A percentile compares a stretch with the other conserved stretches of the same genome.
phyloP scores from a whole-genome alignment of 2,888 invertebrate genomes.

The Gnatocerus cornutus region DNA sequence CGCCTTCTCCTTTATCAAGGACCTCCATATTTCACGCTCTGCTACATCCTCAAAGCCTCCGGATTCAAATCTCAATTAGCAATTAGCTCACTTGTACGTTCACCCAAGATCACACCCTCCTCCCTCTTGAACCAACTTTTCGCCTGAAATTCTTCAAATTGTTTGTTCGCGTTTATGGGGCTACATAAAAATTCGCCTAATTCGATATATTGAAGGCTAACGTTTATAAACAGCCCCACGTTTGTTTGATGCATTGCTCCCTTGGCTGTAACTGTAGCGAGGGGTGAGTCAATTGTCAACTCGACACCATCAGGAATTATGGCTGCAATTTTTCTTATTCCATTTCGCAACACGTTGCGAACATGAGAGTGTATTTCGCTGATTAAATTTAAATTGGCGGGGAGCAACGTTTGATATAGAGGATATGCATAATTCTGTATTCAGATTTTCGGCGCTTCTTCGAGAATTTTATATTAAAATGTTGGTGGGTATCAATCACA shows the following conservation, averaged over 20 bases:
- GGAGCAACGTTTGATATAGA: slow-evolving; percentile 16
- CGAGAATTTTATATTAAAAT: slow-evolving; percentile 5
- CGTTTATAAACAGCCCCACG: slow-evolving; percentile 34
- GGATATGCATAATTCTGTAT: not conserved
- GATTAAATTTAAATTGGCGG: slow-evolving; percentile 65
- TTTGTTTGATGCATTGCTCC: slow-evolving; percentile 68
- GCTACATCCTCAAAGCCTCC: slow-evolving; percentile 63
- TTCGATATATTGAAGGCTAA: slow-evolving; percentile 34
- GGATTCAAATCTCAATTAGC: slow-evolving; percentile 69
- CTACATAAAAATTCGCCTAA: slow-evolving; percentile 30
- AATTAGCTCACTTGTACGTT: slow-evolving; percentile 68
- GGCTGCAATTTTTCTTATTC: slow-evolving; percentile 68
- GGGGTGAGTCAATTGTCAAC: slow-evolving; percentile 69
- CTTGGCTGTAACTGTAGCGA: slow-evolving; percentile 62
- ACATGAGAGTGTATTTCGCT: slow-evolving; percentile 64
- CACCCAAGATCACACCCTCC: slow-evolving; percentile 65
- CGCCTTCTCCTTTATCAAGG: not conserved
- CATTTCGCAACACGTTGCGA: slow-evolving; percentile 62
- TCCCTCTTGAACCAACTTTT: not conserved
- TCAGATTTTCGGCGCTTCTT: slow-evolving; percentile 7
- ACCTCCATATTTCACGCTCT: slow-evolving; percentile 11
- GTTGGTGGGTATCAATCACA: not conserved
- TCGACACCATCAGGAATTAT: slow-evolving; percentile 70
- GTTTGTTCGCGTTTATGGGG: slow-evolving; percentile 7
- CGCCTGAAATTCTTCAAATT: slow-evolving; percentile 10